Conservation (phyloP, 2,888 invertebrate genomes). For the Lithophane semibrunnea region DNA sequence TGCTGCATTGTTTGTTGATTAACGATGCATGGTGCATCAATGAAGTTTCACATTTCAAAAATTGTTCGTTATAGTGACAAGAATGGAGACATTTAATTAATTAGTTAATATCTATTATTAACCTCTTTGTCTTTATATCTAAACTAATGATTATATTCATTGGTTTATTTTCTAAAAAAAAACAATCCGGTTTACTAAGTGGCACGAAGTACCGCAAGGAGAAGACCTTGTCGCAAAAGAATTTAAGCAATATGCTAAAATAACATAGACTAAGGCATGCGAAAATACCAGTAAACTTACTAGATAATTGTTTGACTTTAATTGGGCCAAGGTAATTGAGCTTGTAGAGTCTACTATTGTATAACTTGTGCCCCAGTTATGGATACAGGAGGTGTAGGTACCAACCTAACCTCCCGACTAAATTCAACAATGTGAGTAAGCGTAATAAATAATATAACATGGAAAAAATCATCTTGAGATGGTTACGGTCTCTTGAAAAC, state of each 20-base stretch:
- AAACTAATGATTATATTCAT: neutral
- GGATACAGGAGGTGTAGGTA: neutral
- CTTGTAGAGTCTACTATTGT: neutral
- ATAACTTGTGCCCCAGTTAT: neutral
- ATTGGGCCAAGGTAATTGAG: constrained; percentile 22
- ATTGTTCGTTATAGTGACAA: constrained; percentile 15
- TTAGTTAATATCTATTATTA: neutral
- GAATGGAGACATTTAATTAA: constrained; percentile 4
- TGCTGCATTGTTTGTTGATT: constrained; percentile 79
- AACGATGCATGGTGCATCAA: constrained; percentile 66
- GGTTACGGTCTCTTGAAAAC: constrained; percentile 72
- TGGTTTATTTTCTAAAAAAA: constrained; percentile 37
- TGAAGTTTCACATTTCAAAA: constrained; percentile 68
- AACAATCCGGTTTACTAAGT: constrained; percentile 59
- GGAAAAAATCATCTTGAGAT: neutral
- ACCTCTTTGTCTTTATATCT: neutral
- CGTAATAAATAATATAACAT: constrained; percentile 23
- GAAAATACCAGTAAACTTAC: constrained; percentile 21
- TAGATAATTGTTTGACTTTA: constrained; percentile 19
- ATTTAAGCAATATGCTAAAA: constrained; percentile 28
- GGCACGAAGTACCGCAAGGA: constrained; percentile 58
- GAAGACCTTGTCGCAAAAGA: constrained; percentile 45
- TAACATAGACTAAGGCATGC: constrained; percentile 6
- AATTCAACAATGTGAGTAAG: constrained; percentile 5
- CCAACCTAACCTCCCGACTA: neutral